Evolutionary conservation across 2,113 vertebrate species (phyloP), one percentile per base, ranked within the genome.

Genomic region (Mesitornis unicolor): DNA sequence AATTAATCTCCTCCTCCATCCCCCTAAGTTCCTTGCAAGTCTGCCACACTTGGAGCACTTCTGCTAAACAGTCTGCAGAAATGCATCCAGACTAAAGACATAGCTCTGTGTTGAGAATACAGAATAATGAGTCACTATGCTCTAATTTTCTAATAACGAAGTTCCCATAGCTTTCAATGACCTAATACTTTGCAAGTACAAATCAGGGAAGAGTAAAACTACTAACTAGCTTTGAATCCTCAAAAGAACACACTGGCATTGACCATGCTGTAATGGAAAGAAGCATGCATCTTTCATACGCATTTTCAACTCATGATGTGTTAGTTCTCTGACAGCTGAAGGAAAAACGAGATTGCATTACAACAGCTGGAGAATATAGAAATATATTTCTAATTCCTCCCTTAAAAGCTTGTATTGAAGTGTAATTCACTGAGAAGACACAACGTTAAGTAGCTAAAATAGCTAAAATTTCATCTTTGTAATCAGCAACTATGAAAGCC

Each of bases 401-500:
- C 57, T 89, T 54, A 53, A 89, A 89, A 56, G 10, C 28, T 69
- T 79, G 31, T 21, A 65, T 74, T 90, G 43, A 79, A 83, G 51
- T 57, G 21, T 68, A 84, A 82, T 60, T 88, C 16, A 8, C 64
- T 85, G 43, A 69, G 57, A 91, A 93, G 56, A 35, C 65, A 45
- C n/a, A n/a, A n/a, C n/a, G n/a, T n/a, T n/a, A n/a, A n/a, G n/a
- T n/a, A n/a, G n/a, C n/a, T n/a, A n/a, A n/a, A 70, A 6, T 10
- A 87, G 59, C 75, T 96, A 80, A 95, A 94, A 93, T 91, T 83
- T 69, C 87, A 38, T 90, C 63, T 70, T 26, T 92, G 35, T 36
- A 57, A 87, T 80, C 54, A 61, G 83, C 40, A 94, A 69, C 75
- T 89, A 63, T 94, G 76, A 92, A 95, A 94, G n/a, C 25, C 76